Base-by-base conservation (phyloP, 2,888 invertebrate genomes). In the Ariolimax columbianus region DNA sequence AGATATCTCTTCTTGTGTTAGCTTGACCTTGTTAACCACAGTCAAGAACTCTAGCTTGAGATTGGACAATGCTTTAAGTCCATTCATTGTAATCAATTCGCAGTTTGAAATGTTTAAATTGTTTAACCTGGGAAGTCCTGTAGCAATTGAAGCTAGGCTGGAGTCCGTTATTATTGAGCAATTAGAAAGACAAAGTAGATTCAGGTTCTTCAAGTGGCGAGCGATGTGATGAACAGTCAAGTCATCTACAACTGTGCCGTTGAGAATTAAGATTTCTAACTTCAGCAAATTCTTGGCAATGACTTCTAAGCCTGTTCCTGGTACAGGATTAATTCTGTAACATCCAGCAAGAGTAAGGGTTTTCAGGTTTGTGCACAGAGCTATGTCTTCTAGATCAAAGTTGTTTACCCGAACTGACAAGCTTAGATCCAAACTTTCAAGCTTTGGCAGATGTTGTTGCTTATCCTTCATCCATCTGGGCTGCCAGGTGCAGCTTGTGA, bases 201-300 rank as follows among this genome's bases (percentile, higher is more conserved):
- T 63, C 19, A 92, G 82, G 4, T 88, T 78, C 23, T 81, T 86
- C 77, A 91, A 51, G 77, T 90, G 77, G 14, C 90, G 86, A 78
- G 86, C 82, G 38, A 91, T 88, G 82, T 90, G 90, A 86, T 92
- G 91, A n/a, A 90, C 40, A 3, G 89, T 87, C 36, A 91, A 85
- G 59, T 91, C 90, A n/a, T 89, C 86, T 26, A 89, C 81, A 19
- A 43, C 75, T 19, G 89, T 89, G 9, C 84, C 77, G 7, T 80
- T 84, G 1, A 91, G 77, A 63, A 90, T 89, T 40, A 92, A 84
- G 1, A 47, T 47, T 59, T 86, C 86, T 9, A 92, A 83, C 1
- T 85, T 59, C 6, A 84, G 82, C 47, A 90, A 77, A 33, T 88
- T 85, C 77, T 88, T 89, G 19, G 89, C 87, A 30, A 91, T 73